Base-by-base conservation (phyloP, 2,888 invertebrate genomes). In the Melanotus villosus region DNA sequence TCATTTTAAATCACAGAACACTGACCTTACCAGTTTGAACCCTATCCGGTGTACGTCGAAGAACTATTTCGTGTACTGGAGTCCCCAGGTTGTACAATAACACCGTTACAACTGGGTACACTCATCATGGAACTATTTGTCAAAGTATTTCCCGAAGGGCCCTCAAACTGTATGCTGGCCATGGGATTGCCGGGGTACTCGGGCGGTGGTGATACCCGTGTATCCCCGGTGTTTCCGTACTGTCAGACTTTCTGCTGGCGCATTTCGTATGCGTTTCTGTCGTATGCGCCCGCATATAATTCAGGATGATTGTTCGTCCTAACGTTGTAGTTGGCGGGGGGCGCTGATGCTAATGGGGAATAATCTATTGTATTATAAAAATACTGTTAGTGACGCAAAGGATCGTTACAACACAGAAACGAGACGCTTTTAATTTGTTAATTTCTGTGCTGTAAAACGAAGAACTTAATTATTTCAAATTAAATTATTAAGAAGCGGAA, bases 281-380 rank as follows among this genome's bases (percentile, higher is more conserved):
- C 89, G 86, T 92, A 92, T 69, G 92, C 92, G 79, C 90, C 90
- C 73, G 92, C 92, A 86, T 92, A 92, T 69, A 90, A 86, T 83
- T 91, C 91, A 69, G 87, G 86, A 76, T 85, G 88, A 77, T 84
- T 87, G 81, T 80, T 87, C 86, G 76, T 77, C 85, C 81, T 80
- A 64, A 70, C 78, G 71, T 76, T 79, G 73, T 77, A 76, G 41
- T 76, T 74, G 5, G 78, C 68, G 18, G 84, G 84, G 19, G 86
- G 85, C 30, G 86, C 86, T 68, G 85, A 82, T 66, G 86, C 86
- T 86, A 83, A 72, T 80, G 82, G 83, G 77, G 82, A 83, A 84
- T 83, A 83, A 72, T 80, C 75, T 75, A 73, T 72, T 73, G 62
- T 65, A 68, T 68, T 68, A 71, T 38, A 63, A 65, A 52, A 62